Evolutionary conservation across 2,113 vertebrate species (phyloP), one percentile per base, ranked within the genome.

Genomic region (Collichthys lucidus): DNA sequence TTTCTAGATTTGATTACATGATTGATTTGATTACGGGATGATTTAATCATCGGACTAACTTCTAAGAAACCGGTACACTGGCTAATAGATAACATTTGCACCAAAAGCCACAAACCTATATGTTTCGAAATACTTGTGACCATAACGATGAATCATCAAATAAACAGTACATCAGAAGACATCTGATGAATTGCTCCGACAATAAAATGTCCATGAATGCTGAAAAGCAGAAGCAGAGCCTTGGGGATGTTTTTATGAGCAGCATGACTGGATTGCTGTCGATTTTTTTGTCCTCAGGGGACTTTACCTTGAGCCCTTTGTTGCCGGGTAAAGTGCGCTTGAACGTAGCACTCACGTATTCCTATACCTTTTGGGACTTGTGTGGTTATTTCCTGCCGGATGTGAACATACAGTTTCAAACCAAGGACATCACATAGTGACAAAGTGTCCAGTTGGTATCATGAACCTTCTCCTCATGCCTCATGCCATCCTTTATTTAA

Each of bases 1-100:
- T 83, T 73, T 88, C 85, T 65, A 52, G 50, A 90, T 91, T 80
- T 79, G 74, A 92, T 93, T 92, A 88, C 82, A 83, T 85, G 77
- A 88, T 90, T 89, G 82, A 92, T 92, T 86, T 66, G 69, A 86
- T 92, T 88, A 89, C 31, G 78, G 0, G 0, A 24, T 85, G 85
- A 87, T 88, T 80, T 71, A 68, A 89, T 91, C 26, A 69, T 35
- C 44, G 26, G 49, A 62, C 56, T 72, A 85, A 83, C 73, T 67
- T 63, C 74, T 56, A 85, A 81, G 66, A 84, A 84, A 79, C 47
- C 47, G 26, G 12, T 9, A 5, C 52, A 75, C 29, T n/a, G 7
- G 22, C 14, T 71, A n/a, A 49, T 35, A 59, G 26, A 42, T 8
- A 20, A 29, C 24, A 3, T 50, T 49, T 59, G n/a, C 7, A 22